phyloP scores from a whole-genome alignment of 2,888 invertebrate genomes.

The Drosophila antonietae region DNA sequence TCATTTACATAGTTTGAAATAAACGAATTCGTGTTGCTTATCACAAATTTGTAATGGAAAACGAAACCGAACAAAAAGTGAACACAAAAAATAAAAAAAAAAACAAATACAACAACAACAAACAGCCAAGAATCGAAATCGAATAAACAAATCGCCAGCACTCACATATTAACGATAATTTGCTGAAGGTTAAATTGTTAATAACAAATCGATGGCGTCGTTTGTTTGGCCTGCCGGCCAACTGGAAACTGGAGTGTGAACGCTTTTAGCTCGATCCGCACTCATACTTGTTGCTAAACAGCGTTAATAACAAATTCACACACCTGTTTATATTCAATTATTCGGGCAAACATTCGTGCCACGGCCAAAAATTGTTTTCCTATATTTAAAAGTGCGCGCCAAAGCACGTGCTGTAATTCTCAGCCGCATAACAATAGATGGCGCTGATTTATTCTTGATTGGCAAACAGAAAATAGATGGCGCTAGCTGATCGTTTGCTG shows the following conservation, averaged over 20 bases:
- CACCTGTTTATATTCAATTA: conserved; percentile 19
- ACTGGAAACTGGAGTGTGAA: conserved; percentile 41
- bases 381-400: conserved; percentile 31
- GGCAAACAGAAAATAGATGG: neutral
- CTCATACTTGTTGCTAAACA: conserved; percentile 48
- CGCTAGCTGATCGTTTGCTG: neutral
- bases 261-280: conserved; percentile 34
- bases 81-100: neutral
- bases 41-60: conserved; percentile 38
- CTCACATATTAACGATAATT: conserved; percentile 54
- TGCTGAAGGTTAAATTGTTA: conserved; percentile 52
- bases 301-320: conserved; percentile 39
- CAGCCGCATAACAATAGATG: neutral
- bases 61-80: conserved; percentile 24
- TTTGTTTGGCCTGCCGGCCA: conserved; percentile 7
- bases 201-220: conserved; percentile 35
- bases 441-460: neutral
- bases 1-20: conserved; percentile 18
- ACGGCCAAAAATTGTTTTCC: neutral
- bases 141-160: conserved; percentile 42
- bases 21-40: conserved; percentile 28
- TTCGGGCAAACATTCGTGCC: conserved; percentile 12
- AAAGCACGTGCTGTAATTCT: neutral
- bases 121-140: conserved; percentile 16
- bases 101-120: neutral